Base-by-base conservation (phyloP, 2,113 vertebrate species). In the Himantopus leucocephalus region DNA sequence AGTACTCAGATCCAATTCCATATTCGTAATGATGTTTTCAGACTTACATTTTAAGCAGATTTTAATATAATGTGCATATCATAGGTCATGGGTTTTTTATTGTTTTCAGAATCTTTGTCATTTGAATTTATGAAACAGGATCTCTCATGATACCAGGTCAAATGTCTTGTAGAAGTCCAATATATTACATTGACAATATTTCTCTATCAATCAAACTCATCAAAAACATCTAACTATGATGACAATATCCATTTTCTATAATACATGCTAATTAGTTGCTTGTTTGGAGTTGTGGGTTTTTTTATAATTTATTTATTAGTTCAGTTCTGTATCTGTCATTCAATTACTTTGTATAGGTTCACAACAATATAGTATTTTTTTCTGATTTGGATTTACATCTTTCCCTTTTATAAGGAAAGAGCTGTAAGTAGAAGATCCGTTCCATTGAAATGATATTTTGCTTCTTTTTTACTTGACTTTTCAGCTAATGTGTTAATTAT, bases 201-300 rank as follows among this genome's bases (percentile, higher is more conserved):
- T 59, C 26, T 79, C 14, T 88, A 32, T n/a, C n/a, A 68, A 60
- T 83, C 32, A 77, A 71, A 70, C 6, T 53, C 41, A 90, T 83
- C 3, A 90, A 73, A 88, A 79, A 2, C 30, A 39, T 52, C 20
- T 68, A 82, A 55, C 2, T 62, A n/a, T n/a, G 29, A 70, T 23
- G 13, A n/a, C 12, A 76, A 76, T 79, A 52, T 27, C 4, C 1
- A 68, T 68, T 76, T 72, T 52, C 8, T 48, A 1, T 7, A 73
- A n/a, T 4, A 39, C 26, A n/a, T 2, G 0, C 1, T 17, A 58
- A 26, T 23, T 64, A 48, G 9, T 27, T 72, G 2, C 5, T 80
- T 56, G 5, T 59, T 68, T 58, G 8, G 2, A 9, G 4, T 6
- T n/a, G 12, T 43, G 39, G 4, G 0, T 8, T 20, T 64, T 85